phyloP scores from a whole-genome alignment of 2,888 invertebrate genomes.

The Pseudococcus longispinus region DNA sequence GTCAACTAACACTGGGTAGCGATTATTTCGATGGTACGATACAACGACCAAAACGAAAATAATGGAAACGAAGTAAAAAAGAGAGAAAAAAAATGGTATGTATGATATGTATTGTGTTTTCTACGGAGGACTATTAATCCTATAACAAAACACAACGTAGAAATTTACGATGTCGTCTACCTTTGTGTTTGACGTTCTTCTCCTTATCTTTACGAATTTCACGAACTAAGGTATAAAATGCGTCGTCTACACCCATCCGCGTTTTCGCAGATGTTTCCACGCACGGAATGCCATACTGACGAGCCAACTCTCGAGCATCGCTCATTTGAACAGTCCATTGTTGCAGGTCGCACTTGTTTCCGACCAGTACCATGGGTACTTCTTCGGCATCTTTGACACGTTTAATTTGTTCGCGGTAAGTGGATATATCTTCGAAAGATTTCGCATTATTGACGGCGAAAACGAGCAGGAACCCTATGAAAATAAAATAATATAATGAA shows the following conservation, averaged over 20 bases:
- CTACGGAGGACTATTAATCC: background rate
- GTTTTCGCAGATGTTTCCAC: conserved; percentile 99
- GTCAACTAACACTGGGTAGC: background rate
- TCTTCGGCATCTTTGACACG: conserved; percentile 99
- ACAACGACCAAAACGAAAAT: background rate
- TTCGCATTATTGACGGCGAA: conserved; percentile 99
- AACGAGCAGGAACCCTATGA: conserved; percentile 84
- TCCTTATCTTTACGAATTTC: conserved; percentile 90
- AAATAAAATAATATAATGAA: too few relatives aligned
- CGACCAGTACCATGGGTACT: conserved; percentile 98
- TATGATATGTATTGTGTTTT: conserved; percentile 44
- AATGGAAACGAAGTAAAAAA: background rate
- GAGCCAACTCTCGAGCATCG: conserved; percentile 92
- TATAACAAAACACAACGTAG: conserved; percentile 52
- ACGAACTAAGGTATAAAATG: conserved; percentile 97
- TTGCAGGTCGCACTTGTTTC: conserved; percentile 98
- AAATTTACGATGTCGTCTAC: conserved; percentile 42
- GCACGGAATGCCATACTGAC: conserved; percentile 95
- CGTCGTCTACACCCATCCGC: conserved; percentile 98
- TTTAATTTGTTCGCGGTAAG: conserved; percentile 97
- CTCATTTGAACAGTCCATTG: conserved; percentile 93
- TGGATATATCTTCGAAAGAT: conserved; percentile 91
- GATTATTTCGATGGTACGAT: background rate
- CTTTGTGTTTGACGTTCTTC: conserved; percentile 49
- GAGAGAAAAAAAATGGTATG: conserved; percentile 31